Evolutionary conservation across 1,140 invertebrate species (phyloP).

Genomic region (Caerostris darwini): DNA sequence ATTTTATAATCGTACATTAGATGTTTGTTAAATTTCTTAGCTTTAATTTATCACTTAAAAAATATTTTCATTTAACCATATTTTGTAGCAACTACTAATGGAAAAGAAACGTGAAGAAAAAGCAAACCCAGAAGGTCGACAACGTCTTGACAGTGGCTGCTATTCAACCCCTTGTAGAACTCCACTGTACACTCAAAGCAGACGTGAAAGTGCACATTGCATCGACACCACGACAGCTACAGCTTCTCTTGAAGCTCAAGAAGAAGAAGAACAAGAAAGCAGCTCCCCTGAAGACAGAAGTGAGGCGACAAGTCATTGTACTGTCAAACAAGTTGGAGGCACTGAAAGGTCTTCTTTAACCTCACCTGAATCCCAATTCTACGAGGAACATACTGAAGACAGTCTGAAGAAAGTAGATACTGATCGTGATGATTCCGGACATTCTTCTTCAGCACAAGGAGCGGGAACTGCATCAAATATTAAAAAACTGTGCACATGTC

Average conservation of each 20-base stretch:
- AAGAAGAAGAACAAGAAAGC: slow-evolving; percentile 56
- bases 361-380: slow-evolving; percentile 48
- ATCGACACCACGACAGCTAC: not conserved
- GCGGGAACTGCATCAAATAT: not conserved
- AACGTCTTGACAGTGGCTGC: slow-evolving; percentile 74
- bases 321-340: slow-evolving; percentile 52
- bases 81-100: slow-evolving; percentile 52
- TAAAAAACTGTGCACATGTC: slow-evolving; percentile 63
- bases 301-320: slow-evolving; percentile 67
- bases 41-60: not conserved
- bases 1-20: no score
- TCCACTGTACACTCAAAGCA: slow-evolving; percentile 24
- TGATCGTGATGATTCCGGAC: slow-evolving; percentile 61
- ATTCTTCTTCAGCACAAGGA: slow-evolving; percentile 62
- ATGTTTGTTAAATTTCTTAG: no score
- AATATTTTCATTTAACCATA: not conserved
- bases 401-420: slow-evolving; percentile 56
- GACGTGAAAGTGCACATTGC: slow-evolving; percentile 39
- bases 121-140: not conserved
- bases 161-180: slow-evolving; percentile 71
- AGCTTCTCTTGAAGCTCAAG: not conserved
- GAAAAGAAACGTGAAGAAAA: slow-evolving; percentile 61
- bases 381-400: slow-evolving; percentile 56
- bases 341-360: slow-evolving; percentile 40
- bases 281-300: slow-evolving; percentile 60